Evolutionary conservation across 2,113 vertebrate genomes (phyloP).

Genomic region (Tachycineta bicolor): DNA sequence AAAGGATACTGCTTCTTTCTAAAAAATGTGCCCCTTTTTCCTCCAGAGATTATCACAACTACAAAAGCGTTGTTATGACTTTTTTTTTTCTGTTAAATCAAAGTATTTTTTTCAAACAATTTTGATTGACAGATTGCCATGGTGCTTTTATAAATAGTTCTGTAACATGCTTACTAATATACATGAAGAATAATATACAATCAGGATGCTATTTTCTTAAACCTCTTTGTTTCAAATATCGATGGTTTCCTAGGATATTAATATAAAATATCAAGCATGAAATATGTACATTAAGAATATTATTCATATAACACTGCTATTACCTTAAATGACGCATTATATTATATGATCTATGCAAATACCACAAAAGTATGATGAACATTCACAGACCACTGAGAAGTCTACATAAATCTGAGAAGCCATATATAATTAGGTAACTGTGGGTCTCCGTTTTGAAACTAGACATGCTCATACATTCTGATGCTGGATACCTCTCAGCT

Average conservation of each 20-base stretch:
- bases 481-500: not conserved
- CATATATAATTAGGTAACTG: not conserved
- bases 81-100: not conserved
- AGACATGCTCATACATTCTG: not conserved
- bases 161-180: not conserved
- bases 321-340: not conserved
- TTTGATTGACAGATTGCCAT: not conserved
- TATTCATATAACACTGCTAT: not conserved
- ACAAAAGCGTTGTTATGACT: accelerated
- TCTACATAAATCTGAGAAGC: not conserved
- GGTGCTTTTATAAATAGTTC: not conserved
- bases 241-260: not conserved
- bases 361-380: not conserved
- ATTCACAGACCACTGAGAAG: not conserved
- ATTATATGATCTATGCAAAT: not conserved
- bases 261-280: not conserved
- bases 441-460: not conserved
- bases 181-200: not conserved
- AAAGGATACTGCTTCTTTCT: not conserved
- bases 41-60: not conserved
- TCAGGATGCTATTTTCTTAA: not conserved
- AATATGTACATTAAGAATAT: not conserved
- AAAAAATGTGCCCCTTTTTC: not conserved
- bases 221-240: not conserved
- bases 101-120: not conserved